phyloP scores from a whole-genome alignment of 2,113 vertebrate genomes.

The Aptenodytes patagonicus region DNA sequence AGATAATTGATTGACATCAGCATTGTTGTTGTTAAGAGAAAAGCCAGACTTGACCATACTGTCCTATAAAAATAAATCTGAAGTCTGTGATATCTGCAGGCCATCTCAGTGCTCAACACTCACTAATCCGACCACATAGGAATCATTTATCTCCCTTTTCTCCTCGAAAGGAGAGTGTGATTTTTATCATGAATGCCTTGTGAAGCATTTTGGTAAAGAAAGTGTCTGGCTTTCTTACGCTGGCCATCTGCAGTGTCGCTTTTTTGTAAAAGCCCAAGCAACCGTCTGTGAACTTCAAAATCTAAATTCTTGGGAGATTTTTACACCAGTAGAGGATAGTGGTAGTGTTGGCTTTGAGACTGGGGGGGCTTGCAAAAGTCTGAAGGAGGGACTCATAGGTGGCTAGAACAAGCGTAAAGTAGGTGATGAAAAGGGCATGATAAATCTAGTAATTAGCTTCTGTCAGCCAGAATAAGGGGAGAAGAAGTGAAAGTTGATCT shows the following conservation, averaged over 20 bases:
- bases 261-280: neutral
- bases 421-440: slow-evolving; percentile 27
- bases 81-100: neutral
- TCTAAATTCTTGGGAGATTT: neutral
- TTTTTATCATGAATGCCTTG: neutral
- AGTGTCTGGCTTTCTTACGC: neutral
- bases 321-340: neutral
- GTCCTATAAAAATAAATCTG: slow-evolving; percentile 40
- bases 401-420: neutral
- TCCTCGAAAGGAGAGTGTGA: neutral
- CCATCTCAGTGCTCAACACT: neutral
- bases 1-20: slow-evolving; percentile 11
- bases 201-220: slow-evolving; percentile 13
- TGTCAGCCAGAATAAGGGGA: slow-evolving; percentile 10
- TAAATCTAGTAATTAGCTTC: slow-evolving; percentile 49
- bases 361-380: neutral
- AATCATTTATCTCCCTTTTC: slow-evolving; percentile 43
- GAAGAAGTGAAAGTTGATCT: slow-evolving; percentile 28
- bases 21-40: slow-evolving; percentile 14
- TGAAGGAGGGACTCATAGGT: neutral
- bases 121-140: neutral
- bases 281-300: neutral
- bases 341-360: neutral
- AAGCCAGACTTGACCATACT: neutral
- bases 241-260: neutral